Conservation (phyloP, 2,888 invertebrate genomes). For the Erebia palarica region DNA sequence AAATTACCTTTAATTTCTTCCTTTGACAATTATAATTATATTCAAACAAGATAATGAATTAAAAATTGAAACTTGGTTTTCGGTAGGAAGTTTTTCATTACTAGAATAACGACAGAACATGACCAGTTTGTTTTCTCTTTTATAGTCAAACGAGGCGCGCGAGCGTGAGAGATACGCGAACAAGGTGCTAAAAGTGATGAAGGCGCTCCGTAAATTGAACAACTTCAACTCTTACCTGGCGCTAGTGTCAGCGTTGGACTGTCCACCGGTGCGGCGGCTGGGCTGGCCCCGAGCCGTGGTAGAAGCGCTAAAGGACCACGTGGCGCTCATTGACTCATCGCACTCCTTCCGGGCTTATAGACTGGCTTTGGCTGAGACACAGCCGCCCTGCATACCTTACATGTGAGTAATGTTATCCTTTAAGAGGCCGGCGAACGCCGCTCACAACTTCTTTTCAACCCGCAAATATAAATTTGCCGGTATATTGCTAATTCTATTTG, state of each 20-base stretch:
- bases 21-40: too few relatives aligned
- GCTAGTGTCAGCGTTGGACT: slow-evolving; percentile 96
- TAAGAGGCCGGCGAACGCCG: too few relatives aligned
- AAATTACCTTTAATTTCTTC: too few relatives aligned
- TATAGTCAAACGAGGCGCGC: slow-evolving; percentile 88
- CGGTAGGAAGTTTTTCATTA: too few relatives aligned
- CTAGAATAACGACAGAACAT: too few relatives aligned
- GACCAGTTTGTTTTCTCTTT: not conserved
- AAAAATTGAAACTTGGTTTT: too few relatives aligned
- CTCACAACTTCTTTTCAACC: too few relatives aligned
- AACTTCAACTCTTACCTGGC: slow-evolving; percentile 99
- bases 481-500: too few relatives aligned
- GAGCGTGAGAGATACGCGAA: slow-evolving; percentile 97
- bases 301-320: slow-evolving; percentile 96
- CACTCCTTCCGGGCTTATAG: slow-evolving; percentile 98
- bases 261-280: slow-evolving; percentile 94
- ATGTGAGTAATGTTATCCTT: slow-evolving; percentile 86
- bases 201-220: slow-evolving; percentile 97
- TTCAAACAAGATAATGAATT: too few relatives aligned
- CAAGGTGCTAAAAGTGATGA: slow-evolving; percentile 99
- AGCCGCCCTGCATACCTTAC: slow-evolving; percentile 99
- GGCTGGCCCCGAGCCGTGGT: slow-evolving; percentile 97
- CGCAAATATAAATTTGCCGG: too few relatives aligned
- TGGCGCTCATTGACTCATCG: slow-evolving; percentile 98
- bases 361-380: slow-evolving; percentile 95